phyloP scores from a whole-genome alignment of 2,113 vertebrate genomes.

The Martes martes region DNA sequence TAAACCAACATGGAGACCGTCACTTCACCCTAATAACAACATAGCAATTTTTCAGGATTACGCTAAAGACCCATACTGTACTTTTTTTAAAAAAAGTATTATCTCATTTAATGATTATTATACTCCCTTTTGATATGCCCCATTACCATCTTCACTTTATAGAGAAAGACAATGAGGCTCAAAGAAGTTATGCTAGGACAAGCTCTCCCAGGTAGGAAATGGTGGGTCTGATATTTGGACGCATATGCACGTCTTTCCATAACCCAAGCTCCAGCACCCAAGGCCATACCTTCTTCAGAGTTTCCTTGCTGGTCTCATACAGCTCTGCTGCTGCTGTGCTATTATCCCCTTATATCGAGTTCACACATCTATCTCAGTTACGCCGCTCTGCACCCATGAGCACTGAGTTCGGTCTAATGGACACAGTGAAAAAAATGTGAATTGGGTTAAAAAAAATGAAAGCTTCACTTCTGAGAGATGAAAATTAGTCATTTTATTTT shows the following conservation, averaged over 20 bases:
- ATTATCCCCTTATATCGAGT: too few species aligned
- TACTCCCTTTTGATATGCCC: not conserved
- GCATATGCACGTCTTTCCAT: not conserved
- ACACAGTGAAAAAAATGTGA: not conserved
- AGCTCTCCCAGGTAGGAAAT: not conserved
- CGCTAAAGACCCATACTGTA: not conserved
- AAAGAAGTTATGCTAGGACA: not conserved
- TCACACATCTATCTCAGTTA: not conserved
- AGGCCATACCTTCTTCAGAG: not conserved
- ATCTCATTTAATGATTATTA: not conserved
- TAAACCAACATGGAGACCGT: not conserved
- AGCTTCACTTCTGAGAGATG: not conserved
- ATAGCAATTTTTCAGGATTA: not conserved
- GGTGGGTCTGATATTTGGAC: too few species aligned
- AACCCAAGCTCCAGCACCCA: too few species aligned
- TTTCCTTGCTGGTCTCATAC: not conserved
- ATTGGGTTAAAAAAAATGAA: not conserved
- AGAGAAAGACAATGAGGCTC: not conserved
- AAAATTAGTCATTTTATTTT: not conserved
- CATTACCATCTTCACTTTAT: not conserved
- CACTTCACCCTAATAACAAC: not conserved
- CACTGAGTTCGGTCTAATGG: not conserved
- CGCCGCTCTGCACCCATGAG: not conserved
- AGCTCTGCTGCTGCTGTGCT: fast-evolving
- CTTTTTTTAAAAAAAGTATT: not conserved